phyloP scores from a whole-genome alignment of 2,797 vertebrate genomes.

The Coreius guichenoti region DNA sequence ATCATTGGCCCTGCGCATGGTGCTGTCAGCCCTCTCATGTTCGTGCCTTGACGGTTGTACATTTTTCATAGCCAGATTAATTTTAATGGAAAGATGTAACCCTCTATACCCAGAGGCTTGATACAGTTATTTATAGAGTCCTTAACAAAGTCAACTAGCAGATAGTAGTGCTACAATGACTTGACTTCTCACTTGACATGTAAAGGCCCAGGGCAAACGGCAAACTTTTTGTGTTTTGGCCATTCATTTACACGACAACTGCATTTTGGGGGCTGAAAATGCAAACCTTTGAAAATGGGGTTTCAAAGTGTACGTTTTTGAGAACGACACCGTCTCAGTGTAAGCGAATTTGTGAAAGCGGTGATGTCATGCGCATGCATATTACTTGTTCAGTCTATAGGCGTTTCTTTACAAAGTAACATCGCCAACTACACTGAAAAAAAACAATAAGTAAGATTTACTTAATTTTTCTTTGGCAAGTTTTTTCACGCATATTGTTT shows the following conservation, averaged over 20 bases:
- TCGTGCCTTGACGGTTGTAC: slow-evolving; percentile 7
- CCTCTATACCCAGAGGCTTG: background rate
- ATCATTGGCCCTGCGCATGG: background rate
- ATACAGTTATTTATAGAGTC: slow-evolving; percentile 23
- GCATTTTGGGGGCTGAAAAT: background rate
- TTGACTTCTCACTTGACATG: background rate
- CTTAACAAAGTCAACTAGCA: background rate
- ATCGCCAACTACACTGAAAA: background rate
- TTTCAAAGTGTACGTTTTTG: background rate
- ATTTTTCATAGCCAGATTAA: slow-evolving; percentile 25
- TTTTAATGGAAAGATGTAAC: slow-evolving; percentile 24
- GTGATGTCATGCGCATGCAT: background rate
- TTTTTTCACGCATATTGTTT: too few species aligned
- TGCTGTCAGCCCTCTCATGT: slow-evolving; percentile 24
- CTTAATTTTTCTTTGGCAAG: too few species aligned
- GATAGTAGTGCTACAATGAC: background rate
- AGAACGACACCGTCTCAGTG: background rate
- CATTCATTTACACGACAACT: background rate
- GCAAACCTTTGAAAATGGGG: background rate
- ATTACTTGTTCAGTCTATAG: background rate
- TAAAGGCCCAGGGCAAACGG: background rate
- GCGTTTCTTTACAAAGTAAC: background rate
- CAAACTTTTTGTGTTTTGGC: background rate
- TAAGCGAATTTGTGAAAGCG: background rate
- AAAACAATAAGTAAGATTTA: too few species aligned